Conservation (phyloP, 2,888 invertebrate genomes). For the Papilio protenor region DNA sequence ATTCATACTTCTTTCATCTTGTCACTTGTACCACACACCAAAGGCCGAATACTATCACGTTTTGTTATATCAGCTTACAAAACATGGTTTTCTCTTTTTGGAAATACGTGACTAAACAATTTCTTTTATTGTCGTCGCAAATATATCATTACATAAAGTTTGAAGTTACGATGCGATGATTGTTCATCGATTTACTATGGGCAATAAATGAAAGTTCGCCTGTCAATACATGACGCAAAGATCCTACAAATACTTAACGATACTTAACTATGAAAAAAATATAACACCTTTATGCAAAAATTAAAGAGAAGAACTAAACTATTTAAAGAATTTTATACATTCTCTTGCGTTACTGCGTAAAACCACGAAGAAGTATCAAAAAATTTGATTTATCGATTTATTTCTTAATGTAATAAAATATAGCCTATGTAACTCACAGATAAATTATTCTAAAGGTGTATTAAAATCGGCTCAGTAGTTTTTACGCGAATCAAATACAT, state of each 20-base stretch:
- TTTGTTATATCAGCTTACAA: conserved; percentile 65
- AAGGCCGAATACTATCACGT: conserved; percentile 63
- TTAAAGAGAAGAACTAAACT: not conserved
- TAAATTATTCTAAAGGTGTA: too few species aligned
- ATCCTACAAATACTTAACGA: conserved; percentile 7
- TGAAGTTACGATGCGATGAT: conserved; percentile 12
- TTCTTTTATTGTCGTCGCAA: conserved; percentile 48
- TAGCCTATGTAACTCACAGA: too few species aligned
- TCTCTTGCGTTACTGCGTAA: too few species aligned
- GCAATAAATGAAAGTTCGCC: conserved; percentile 19
- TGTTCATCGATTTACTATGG: conserved; percentile 1
- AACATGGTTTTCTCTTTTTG: conserved; percentile 71
- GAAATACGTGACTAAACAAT: conserved; percentile 58
- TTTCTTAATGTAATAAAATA: too few species aligned
- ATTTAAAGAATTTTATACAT: too few species aligned
- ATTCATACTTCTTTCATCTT: conserved; percentile 15
- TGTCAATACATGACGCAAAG: conserved; percentile 1
- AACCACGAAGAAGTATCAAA: too few species aligned
- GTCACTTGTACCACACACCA: conserved; percentile 37
- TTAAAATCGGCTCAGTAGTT: too few species aligned
- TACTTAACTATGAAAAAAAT: not conserved
- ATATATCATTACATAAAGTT: conserved; percentile 40
- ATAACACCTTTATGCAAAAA: not conserved
- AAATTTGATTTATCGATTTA: too few species aligned
- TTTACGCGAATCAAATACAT: too few species aligned